These are phyloP conservation scores for Lepidochrysops patricia DNA, from an alignment of 2,888 invertebrate species.

Conservation along the genomic window DNA sequence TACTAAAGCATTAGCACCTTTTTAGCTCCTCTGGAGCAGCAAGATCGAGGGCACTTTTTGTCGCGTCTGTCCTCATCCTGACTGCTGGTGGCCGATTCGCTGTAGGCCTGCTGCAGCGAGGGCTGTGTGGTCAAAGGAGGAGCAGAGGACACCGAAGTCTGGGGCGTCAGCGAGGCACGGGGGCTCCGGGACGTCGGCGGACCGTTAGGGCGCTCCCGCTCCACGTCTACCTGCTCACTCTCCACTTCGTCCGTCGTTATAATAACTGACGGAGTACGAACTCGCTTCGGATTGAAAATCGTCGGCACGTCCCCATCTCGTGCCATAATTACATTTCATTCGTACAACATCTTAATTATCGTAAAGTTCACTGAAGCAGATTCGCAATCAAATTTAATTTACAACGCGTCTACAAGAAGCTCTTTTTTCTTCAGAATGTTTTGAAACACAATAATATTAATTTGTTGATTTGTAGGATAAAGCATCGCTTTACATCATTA, in stretches of 20 bases:
- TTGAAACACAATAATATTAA: background rate
- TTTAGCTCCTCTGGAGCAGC: constrained; percentile 87
- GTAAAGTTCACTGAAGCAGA: constrained; percentile 1
- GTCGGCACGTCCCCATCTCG: constrained; percentile 86
- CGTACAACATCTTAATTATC: constrained; percentile 28
- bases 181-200: constrained; percentile 63
- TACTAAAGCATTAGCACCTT: constrained; percentile 76
- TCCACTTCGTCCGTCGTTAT: constrained; percentile 78
- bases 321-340: constrained; percentile 64
- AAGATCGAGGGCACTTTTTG: constrained; percentile 79
- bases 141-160: constrained; percentile 65
- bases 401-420: constrained; percentile 13
- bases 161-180: constrained; percentile 60
- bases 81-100: constrained; percentile 74
- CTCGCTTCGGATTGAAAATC: constrained; percentile 85
- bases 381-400: constrained; percentile 26
- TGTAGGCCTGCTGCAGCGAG: constrained; percentile 63
- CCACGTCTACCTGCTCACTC: constrained; percentile 47
- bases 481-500: constrained; percentile 14
- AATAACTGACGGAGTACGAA: constrained; percentile 80
- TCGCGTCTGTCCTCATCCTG: constrained; percentile 76
- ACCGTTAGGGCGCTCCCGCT: constrained; percentile 60
- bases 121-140: constrained; percentile 64
- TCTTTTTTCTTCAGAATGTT: background rate
- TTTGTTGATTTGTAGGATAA: background rate